Percentiles rank a stretch among this genome's conserved stretches.
These are phyloP conservation scores for Diplolepis rosae DNA, from an alignment of 2,888 invertebrate genomes.

Conservation along the genomic window DNA sequence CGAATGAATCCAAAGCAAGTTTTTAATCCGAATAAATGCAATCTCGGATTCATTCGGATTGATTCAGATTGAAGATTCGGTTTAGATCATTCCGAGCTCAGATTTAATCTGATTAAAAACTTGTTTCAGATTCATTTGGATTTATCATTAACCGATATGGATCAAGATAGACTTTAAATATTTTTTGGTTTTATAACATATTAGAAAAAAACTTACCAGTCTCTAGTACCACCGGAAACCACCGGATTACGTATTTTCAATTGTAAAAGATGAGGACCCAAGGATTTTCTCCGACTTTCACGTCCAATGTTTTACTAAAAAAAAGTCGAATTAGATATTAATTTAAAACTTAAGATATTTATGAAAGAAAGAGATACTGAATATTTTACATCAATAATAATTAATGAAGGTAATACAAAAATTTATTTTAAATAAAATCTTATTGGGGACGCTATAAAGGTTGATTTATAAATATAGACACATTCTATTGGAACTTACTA, in stretches of 20 bases:
- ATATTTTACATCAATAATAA: no score
- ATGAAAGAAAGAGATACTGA: no score
- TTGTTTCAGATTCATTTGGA: no score
- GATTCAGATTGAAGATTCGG: no score
- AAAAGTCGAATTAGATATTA: background rate
- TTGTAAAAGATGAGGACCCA: background rate
- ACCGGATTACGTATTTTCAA: background rate
- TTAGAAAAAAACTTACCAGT: background rate
- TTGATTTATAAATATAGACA: background rate
- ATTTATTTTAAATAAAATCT: background rate
- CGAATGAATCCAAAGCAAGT: no score
- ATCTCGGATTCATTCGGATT: no score
- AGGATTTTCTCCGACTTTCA: background rate
- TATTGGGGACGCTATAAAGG: no score
- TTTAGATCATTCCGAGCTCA: no score
- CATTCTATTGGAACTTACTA: background rate
- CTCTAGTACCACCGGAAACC: conserved; percentile 6
- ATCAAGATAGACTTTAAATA: background rate
- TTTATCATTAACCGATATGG: no score
- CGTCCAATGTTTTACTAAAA: background rate
- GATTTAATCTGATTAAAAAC: no score
- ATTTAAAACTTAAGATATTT: background rate
- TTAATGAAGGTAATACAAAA: background rate
- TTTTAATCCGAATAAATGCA: no score
- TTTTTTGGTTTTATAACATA: background rate